These are phyloP conservation scores for Pao palembangensis DNA, from an alignment of 2,113 vertebrate species.

Conservation along the genomic window DNA sequence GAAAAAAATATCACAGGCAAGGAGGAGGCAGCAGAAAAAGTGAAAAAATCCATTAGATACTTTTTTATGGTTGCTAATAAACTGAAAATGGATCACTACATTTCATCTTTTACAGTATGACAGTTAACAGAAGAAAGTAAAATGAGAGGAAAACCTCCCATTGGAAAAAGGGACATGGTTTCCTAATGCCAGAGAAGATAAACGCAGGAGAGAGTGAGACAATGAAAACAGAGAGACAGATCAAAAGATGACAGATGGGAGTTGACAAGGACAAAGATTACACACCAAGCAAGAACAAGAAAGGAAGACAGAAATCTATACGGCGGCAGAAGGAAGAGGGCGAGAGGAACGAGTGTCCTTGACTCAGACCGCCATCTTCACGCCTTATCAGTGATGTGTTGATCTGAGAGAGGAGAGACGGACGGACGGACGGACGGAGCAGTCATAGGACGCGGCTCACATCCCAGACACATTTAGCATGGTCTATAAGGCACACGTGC, in stretches of 20 bases:
- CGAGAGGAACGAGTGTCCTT: constrained; percentile 51
- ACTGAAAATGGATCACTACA: no score
- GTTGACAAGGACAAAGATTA: constrained; percentile 15
- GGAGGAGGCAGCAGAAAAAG: no score
- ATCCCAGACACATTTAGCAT: constrained; percentile 49
- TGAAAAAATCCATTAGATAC: no score
- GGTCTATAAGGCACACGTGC: constrained; percentile 52
- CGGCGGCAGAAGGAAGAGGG: constrained; percentile 24
- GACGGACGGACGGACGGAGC: constrained; percentile 27
- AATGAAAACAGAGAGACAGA: constrained; percentile 6
- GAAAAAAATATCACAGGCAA: no score
- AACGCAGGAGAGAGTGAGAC: neutral
- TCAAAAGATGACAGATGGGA: constrained; percentile 22
- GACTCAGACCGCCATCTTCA: constrained; percentile 49
- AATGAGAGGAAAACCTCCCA: neutral
- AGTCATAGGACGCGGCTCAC: constrained; percentile 45
- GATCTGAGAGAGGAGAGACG: constrained; percentile 38
- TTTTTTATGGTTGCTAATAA: no score
- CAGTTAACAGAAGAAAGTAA: neutral
- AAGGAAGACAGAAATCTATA: constrained; percentile 33
- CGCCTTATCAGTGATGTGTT: constrained; percentile 44
- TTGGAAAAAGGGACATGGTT: no score
- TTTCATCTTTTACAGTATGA: no score
- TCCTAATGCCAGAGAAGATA: neutral
- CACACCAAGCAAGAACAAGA: neutral